Evolutionary conservation across 2,888 invertebrate species (phyloP), one percentile per base, ranked within the genome.

Genomic region (Odontocolon sp.): DNA sequence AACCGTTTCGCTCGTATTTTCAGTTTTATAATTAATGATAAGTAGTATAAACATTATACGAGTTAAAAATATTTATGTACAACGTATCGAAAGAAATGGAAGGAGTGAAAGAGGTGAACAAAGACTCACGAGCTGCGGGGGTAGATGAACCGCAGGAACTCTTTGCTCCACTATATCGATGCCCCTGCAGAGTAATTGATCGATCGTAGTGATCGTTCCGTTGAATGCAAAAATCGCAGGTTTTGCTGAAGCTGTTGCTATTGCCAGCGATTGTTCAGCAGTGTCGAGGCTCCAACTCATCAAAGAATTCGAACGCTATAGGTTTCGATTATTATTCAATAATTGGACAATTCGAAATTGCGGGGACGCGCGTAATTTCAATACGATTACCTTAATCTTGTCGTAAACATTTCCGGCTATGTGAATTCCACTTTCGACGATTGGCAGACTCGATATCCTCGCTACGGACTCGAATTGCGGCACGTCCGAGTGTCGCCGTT

Each of bases 81-180:
- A n/a, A n/a, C n/a, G n/a, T n/a, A n/a, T n/a, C n/a, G n/a, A n/a
- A n/a, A n/a, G n/a, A n/a, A n/a, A n/a, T n/a, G n/a, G n/a, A n/a
- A n/a, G n/a, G n/a, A n/a, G n/a, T n/a, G n/a, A 31, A 47, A 26
- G 36, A 28, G 23, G 16, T 2, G 31, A 38, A 36, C 26, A 21
- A 31, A 33, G 31, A 85, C 92, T 93, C 92, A 97, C 97, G 92
- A 95, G 93, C 91, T 97, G 94, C 5, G 97, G 96, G 3, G 97
- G 96, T 81, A 97, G 91, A 87, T 95, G 94, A 76, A 97, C 95
- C 0, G 95, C 93, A 0, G 97, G 97, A 54, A 96, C 94, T 74
- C 94, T 93, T 85, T 95, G 94, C 89, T 97, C 97, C n/a, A 97
- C 94, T 38, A 95, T 93, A 82, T 97, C 96, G 79, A 98, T 93